Evolutionary conservation across 2,797 vertebrate species (phyloP).

Genomic region (Coregonus suidteri): DNA sequence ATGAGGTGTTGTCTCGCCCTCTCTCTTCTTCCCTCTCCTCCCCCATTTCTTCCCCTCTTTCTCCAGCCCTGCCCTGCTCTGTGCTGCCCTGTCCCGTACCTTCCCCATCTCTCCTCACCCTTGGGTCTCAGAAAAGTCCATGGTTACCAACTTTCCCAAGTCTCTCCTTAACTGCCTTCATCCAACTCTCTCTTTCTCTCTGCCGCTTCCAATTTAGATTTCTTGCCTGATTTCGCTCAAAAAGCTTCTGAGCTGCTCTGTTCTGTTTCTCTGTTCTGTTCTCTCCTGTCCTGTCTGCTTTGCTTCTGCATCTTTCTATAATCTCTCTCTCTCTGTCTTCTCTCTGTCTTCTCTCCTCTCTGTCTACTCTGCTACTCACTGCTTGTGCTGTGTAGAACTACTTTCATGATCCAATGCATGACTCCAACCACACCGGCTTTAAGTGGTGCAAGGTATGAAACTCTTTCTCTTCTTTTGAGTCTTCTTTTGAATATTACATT

Average conservation of each 20-base stretch:
- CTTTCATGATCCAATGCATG: background rate
- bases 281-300: background rate
- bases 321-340: background rate
- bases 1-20: background rate
- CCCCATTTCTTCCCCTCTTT: background rate
- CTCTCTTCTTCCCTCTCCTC: background rate
- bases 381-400: background rate
- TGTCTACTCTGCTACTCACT: background rate
- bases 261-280: too few relatives aligned
- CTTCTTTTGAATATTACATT: too few relatives aligned
- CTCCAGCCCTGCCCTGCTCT: background rate
- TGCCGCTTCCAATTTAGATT: too few relatives aligned
- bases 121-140: too few relatives aligned
- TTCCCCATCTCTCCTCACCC: too few relatives aligned
- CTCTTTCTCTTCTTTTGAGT: background rate
- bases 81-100: too few relatives aligned
- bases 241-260: too few relatives aligned
- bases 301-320: background rate
- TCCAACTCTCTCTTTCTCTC: too few relatives aligned
- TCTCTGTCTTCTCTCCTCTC: background rate
- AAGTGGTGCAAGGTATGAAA: background rate
- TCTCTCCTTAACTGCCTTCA: too few relatives aligned
- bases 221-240: too few relatives aligned
- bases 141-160: too few relatives aligned
- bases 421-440: background rate